Evolutionary conservation across 1,140 invertebrate species (phyloP), one percentile per base, ranked within the genome.

Genomic region (Euwallacea fornicatus): DNA sequence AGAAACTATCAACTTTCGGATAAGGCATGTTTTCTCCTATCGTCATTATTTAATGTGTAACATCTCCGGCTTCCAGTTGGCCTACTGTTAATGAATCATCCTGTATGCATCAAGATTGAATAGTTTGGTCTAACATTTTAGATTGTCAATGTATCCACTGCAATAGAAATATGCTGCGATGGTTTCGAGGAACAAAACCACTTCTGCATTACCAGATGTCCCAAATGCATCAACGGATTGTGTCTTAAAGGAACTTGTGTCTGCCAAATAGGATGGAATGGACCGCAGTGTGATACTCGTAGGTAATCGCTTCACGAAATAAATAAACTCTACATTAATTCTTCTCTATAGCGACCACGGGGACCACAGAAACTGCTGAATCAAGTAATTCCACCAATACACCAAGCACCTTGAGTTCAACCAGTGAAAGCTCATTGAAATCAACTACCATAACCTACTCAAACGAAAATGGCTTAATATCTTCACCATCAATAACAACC

Each of bases 81-180:
- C 21, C 21, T 4, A 33, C 4, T 1, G 21, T 33, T 33, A 33
- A 33, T 33, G 1, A 33, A 33, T 33, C 1, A 33, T 4, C 21
- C 21, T 33, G 21, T 33, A 33, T 33, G 21, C 21, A 4, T 33
- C 21, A 33, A 33, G 21, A 33, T 33, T 33, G 21, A 1, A 33
- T 4, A 33, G 21, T 33, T 33, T 33, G 21, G 21, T 50, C 2
- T 56, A 56, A 13, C 59, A 64, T 61, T 67, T 59, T 13, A 61
- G 69, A 46, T 71, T 9, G 21, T 66, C n/a, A 81, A 83, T 64
- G 76, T 82, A 42, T 82, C 78, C 42, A 83, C 82, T 16, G 80
- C 82, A 16, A 81, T 85, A 4, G 82, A 84, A 8, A 81, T 83
- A 8, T 86, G 85, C 76, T 86, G 85, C 74, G 81, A 82, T 13